Evolutionary conservation across 2,888 invertebrate genomes (phyloP), one percentile per base, ranked within the genome.

Genomic region (Scaptomyza reducta): DNA sequence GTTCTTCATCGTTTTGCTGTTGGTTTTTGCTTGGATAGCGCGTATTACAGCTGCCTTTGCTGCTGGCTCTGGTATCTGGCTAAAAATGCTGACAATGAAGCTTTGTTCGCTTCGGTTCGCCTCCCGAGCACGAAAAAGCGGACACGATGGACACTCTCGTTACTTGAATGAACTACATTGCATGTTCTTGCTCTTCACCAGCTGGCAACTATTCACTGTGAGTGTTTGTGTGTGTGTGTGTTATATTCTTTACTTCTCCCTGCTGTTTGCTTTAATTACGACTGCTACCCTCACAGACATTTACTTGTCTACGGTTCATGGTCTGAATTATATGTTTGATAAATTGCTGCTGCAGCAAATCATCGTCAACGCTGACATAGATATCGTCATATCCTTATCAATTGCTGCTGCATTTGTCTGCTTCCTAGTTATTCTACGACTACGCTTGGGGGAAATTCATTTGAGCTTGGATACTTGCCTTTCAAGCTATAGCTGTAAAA

Each of bases 251-350:
- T 67, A 74, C 70, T 67, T 55, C 56, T 55, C 55, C 70, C 42
- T 50, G 74, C 65, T 80, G 76, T 78, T 77, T 78, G 78, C 79
- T 79, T 82, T 82, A 81, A 85, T 82, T 83, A 79, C 82, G 76
- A 73, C 61, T 79, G 63, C 55, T 67, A 64, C 58, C 55, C 61
- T 53, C 33, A 45, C 62, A 58, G 58, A 53, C 55, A 74, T 44
- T 42, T 61, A 25, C 54, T 25, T 46, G 41, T 51, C 44, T 55
- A 58, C 40, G 55, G 47, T 61, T 58, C 67, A 67, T 69, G 66
- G 50, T 64, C 66, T 74, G 66, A 81, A 81, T 77, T 77, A 77
- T 70, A 70, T 70, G 69, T 64, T 77, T 81, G 82, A 81, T 84
- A 79, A 79, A 82, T 81, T 71, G 81, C 75, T 79, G 73, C 68